Evolutionary conservation across 2,888 invertebrate genomes (phyloP).

Genomic region (Drosophila colorata): DNA sequence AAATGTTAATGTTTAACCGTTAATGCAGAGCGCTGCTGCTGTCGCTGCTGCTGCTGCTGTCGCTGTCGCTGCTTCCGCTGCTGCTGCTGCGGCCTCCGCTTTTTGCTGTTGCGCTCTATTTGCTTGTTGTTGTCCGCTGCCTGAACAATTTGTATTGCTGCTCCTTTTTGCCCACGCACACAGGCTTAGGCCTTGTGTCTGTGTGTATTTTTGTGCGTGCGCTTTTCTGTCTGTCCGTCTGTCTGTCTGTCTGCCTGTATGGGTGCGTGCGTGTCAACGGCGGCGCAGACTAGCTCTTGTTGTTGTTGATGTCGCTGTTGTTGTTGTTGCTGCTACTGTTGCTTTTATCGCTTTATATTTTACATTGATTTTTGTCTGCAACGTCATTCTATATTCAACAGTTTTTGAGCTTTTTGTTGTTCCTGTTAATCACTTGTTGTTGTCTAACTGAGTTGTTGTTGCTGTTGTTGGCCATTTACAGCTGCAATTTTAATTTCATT

Average conservation of each 20-base stretch:
- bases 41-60: slow-evolving; percentile 17
- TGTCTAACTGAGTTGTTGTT: slow-evolving; percentile 5
- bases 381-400: slow-evolving; percentile 83
- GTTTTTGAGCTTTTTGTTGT: slow-evolving; percentile 60
- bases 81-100: slow-evolving; percentile 10
- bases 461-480: slow-evolving; percentile 7
- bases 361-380: slow-evolving; percentile 79
- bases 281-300: slow-evolving; percentile 40
- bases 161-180: slow-evolving; percentile 22
- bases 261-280: slow-evolving; percentile 50
- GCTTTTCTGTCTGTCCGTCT: slow-evolving; percentile 22
- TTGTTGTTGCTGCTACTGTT: slow-evolving; percentile 41
- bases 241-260: slow-evolving; percentile 28
- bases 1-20: slow-evolving; percentile 28
- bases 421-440: slow-evolving; percentile 26
- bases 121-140: slow-evolving; percentile 17
- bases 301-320: slow-evolving; percentile 29
- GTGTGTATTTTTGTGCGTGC: slow-evolving; percentile 16
- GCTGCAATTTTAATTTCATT: slow-evolving; percentile 34
- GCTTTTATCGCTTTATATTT: slow-evolving; percentile 71
- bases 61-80: slow-evolving; percentile 18
- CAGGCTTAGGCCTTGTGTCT: slow-evolving; percentile 28
- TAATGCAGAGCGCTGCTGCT: slow-evolving; percentile 11
- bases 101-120: slow-evolving; percentile 28
- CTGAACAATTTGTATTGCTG: slow-evolving; percentile 37